A percentile compares a stretch with the other conserved stretches of the same genome.
Conservation (phyloP, 2,797 vertebrate species). For the Phoeniculus purpureus region DNA sequence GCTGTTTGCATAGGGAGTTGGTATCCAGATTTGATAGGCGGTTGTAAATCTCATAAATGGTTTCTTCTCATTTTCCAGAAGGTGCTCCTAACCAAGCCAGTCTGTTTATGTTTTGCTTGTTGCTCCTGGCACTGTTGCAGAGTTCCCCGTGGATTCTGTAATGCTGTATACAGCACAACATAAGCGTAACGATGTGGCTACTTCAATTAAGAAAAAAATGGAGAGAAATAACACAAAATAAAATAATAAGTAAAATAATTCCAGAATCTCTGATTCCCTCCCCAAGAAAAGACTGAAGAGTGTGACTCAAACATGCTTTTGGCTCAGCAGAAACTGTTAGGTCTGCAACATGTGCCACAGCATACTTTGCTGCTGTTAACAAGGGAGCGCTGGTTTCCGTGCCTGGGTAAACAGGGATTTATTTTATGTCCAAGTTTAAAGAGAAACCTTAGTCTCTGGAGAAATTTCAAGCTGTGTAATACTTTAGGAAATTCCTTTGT, state of each 20-base stretch:
- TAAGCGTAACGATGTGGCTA: neutral
- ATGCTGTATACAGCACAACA: neutral
- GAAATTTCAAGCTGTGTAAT: neutral
- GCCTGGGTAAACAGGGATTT: neutral
- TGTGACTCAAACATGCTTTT: neutral
- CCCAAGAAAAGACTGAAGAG: neutral
- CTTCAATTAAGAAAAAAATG: neutral
- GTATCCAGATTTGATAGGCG: constrained; percentile 27
- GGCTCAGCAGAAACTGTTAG: neutral
- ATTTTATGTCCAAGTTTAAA: constrained; percentile 3
- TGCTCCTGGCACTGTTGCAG: neutral
- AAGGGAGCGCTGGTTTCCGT: neutral
- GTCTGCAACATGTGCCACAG: neutral
- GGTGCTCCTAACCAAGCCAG: constrained; percentile 34
- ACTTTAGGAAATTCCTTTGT: constrained; percentile 2
- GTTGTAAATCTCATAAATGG: constrained; percentile 51
- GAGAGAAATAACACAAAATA: neutral
- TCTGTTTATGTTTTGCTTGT: constrained; percentile 37
- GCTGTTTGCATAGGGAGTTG: constrained; percentile 11
- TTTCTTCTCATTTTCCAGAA: constrained; percentile 53
- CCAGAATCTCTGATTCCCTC: neutral
- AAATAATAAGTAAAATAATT: neutral
- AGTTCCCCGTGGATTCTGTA: constrained; percentile 4
- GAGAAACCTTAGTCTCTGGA: neutral
- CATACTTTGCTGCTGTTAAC: neutral